phyloP scores from a whole-genome alignment of 2,888 invertebrate species.

The Melanargia galathea region DNA sequence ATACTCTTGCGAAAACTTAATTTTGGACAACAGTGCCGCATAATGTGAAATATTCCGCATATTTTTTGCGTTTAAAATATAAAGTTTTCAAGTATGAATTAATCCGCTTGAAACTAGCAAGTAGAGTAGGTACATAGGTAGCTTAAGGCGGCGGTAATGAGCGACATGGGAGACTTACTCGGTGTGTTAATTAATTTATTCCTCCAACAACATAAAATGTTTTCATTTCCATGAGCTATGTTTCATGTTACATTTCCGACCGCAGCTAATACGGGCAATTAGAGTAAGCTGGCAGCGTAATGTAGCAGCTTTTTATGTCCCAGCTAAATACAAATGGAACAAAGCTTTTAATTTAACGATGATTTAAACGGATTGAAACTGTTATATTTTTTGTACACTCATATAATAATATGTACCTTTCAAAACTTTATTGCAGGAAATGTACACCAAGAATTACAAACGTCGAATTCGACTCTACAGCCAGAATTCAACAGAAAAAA shows the following conservation, averaged over 20 bases:
- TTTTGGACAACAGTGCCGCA: too few species aligned
- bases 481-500: too few species aligned
- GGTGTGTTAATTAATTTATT: conserved; percentile 36
- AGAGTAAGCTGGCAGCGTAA: conserved; percentile 26
- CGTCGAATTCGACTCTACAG: too few species aligned
- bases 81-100: not conserved
- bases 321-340: conserved; percentile 11
- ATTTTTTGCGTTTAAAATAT: too few species aligned
- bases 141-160: conserved; percentile 15
- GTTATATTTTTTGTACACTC: not conserved
- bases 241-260: conserved; percentile 19
- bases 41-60: too few species aligned
- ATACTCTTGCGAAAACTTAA: too few species aligned
- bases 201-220: conserved; percentile 32
- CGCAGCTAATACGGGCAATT: conserved; percentile 26
- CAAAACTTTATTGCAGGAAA: too few species aligned
- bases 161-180: conserved; percentile 28
- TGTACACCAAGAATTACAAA: too few species aligned
- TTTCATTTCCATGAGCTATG: conserved; percentile 31
- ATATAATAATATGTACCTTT: too few species aligned
- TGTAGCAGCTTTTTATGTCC: conserved; percentile 22
- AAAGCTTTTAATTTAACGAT: conserved; percentile 12
- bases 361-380: not conserved
- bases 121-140: not conserved
- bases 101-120: conserved; percentile 1